Percentiles rank a stretch among this genome's conserved stretches.
Evolutionary conservation across 2,888 invertebrate genomes (phyloP).

Genomic region (Morpho helenor): DNA sequence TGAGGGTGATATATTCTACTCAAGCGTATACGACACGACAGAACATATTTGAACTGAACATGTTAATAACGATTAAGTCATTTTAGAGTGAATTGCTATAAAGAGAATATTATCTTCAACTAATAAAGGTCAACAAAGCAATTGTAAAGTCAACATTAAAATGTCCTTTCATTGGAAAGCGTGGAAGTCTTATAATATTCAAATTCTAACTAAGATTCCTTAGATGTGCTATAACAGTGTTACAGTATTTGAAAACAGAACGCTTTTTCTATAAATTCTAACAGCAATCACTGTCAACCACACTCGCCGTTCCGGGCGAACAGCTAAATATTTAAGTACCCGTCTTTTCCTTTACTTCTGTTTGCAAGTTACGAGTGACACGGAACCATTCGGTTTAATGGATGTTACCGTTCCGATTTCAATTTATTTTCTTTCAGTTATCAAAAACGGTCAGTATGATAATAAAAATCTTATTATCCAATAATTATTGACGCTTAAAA

Average conservation of each 20-base stretch:
- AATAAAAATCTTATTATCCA: too few species aligned
- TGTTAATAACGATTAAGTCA: too few species aligned
- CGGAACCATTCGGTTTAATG: constrained; percentile 24
- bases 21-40: too few species aligned
- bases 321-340: constrained; percentile 58
- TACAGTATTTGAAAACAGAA: constrained; percentile 17
- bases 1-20: too few species aligned
- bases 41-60: too few species aligned
- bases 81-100: neutral
- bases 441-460: too few species aligned
- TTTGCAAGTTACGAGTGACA: constrained; percentile 24
- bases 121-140: constrained; percentile 10
- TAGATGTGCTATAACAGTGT: constrained; percentile 17
- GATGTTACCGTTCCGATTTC: constrained; percentile 16
- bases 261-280: constrained; percentile 39
- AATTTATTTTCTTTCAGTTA: neutral
- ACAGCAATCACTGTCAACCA: constrained; percentile 59
- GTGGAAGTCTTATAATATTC: constrained; percentile 17
- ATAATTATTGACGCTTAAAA: too few species aligned
- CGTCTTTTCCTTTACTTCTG: constrained; percentile 34
- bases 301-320: constrained; percentile 40
- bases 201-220: neutral
- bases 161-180: neutral
- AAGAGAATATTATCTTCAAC: constrained; percentile 4
- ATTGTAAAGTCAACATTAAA: constrained; percentile 14